Percentiles rank a stretch among this genome's conserved stretches.
phyloP scores from a whole-genome alignment of 2,888 invertebrate species.

The Melanargia galathea region DNA sequence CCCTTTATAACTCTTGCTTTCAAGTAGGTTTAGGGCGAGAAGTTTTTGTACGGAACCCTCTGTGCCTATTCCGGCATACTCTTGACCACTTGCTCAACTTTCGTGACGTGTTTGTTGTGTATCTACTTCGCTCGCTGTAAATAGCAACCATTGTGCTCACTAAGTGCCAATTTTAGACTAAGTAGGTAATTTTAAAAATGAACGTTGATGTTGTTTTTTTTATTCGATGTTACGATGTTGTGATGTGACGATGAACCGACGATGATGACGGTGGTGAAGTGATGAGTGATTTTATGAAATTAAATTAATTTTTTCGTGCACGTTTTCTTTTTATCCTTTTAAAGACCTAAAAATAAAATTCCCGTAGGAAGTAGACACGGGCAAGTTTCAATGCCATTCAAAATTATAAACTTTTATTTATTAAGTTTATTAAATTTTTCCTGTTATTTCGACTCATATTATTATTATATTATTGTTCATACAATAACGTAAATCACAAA shows the following conservation, averaged over 20 bases:
- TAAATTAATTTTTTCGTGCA: slow-evolving; percentile 29
- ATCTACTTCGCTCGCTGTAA: slow-evolving; percentile 46
- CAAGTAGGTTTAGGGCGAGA: too few relatives aligned
- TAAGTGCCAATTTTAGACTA: slow-evolving; percentile 75
- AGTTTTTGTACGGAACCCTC: too few relatives aligned
- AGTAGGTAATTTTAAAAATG: slow-evolving; percentile 57
- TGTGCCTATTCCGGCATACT: neutral
- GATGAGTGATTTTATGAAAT: slow-evolving; percentile 31
- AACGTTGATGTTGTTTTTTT: slow-evolving; percentile 33
- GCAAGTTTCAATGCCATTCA: too few relatives aligned
- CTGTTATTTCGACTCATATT: too few relatives aligned
- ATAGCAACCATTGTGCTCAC: slow-evolving; percentile 65
- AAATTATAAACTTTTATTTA: too few relatives aligned
- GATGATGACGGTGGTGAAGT: slow-evolving; percentile 3
- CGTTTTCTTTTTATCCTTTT: neutral
- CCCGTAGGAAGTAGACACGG: too few relatives aligned
- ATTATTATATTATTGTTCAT: too few relatives aligned
- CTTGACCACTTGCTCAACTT: too few relatives aligned
- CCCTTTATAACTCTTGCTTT: too few relatives aligned
- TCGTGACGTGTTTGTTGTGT: neutral
- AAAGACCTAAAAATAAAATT: too few relatives aligned
- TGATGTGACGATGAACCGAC: slow-evolving; percentile 1
- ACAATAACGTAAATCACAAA: too few relatives aligned
- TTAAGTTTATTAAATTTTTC: too few relatives aligned
- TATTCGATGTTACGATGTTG: slow-evolving; percentile 46